Evolutionary conservation across 2,113 vertebrate genomes (phyloP).

Genomic region (Falcunculus frontatus): DNA sequence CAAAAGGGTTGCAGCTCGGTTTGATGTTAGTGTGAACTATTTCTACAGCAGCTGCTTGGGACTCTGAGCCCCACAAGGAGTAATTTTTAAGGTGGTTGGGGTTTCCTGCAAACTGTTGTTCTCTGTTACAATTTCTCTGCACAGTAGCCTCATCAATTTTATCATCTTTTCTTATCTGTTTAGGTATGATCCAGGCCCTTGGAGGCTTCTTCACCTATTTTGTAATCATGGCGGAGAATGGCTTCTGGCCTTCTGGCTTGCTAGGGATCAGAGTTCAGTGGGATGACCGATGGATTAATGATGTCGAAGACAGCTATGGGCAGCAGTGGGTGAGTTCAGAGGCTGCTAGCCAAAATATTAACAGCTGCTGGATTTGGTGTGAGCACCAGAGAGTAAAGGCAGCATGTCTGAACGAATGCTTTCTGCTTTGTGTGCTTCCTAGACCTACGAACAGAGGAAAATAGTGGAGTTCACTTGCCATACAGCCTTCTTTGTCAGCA

Average conservation of each 20-base stretch:
- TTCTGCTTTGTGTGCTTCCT: neutral
- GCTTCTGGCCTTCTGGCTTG: conserved; percentile 75
- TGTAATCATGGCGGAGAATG: conserved; percentile 82
- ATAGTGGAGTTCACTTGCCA: conserved; percentile 89
- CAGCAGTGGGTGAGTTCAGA: conserved; percentile 80
- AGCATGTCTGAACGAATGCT: neutral
- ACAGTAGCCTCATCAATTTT: neutral
- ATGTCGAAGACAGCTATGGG: conserved; percentile 84
- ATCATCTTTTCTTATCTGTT: neutral
- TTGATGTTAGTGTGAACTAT: neutral
- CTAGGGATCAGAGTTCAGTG: conserved; percentile 78
- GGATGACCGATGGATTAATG: conserved; percentile 81
- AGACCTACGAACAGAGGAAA: conserved; percentile 88
- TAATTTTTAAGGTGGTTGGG: neutral
- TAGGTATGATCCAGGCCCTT: conserved; percentile 88
- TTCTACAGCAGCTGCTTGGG: neutral
- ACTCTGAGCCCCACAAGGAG: neutral
- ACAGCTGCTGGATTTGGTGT: neutral
- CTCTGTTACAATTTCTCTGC: neutral
- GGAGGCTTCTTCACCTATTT: conserved; percentile 87
- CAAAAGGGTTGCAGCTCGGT: neutral
- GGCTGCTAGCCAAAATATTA: neutral
- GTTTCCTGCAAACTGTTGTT: neutral
- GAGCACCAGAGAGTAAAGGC: neutral
- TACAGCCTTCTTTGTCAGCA: conserved; percentile 86